Percentiles rank a stretch among this genome's conserved stretches.
Conservation (phyloP, 2,888 invertebrate genomes). For the Schrankia costaestrigalis region DNA sequence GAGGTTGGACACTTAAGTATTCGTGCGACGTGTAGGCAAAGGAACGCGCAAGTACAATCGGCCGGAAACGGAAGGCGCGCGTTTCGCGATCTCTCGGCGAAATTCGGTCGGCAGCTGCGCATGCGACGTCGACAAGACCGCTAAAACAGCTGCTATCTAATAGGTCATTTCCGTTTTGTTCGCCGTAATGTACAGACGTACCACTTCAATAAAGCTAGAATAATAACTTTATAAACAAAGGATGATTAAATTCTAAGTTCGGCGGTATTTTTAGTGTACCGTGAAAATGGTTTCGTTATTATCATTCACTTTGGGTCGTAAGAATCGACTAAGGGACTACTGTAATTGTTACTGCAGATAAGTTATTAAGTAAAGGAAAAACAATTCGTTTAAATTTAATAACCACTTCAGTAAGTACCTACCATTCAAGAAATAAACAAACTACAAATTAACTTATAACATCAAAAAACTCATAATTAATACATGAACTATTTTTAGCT, state of each 20-base stretch:
- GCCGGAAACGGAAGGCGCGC: slow-evolving; percentile 78
- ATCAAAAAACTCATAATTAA: no score
- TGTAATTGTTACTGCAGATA: no score
- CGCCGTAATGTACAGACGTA: slow-evolving; percentile 37
- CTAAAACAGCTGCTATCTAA: slow-evolving; percentile 66
- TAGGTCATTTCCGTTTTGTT: slow-evolving; percentile 72
- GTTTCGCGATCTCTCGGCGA: slow-evolving; percentile 77
- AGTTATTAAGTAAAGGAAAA: no score
- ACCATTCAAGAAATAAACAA: no score
- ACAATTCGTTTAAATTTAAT: no score
- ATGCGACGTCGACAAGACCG: slow-evolving; percentile 32
- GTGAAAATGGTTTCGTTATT: no score
- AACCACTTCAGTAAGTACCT: no score
- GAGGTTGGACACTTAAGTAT: no score
- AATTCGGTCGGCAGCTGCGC: slow-evolving; percentile 75
- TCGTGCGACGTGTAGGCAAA: slow-evolving; percentile 29
- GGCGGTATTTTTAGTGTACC: no score
- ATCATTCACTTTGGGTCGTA: no score
- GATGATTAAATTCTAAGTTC: slow-evolving; percentile 16
- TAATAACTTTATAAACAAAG: slow-evolving; percentile 20
- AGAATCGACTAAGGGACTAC: no score
- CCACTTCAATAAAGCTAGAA: slow-evolving; percentile 20
- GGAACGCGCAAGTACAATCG: slow-evolving; percentile 63
- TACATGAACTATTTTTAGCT: slow-evolving; percentile 9
- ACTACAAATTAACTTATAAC: no score